Conservation (phyloP, 2,888 invertebrate genomes). For the Xanthia togata region DNA sequence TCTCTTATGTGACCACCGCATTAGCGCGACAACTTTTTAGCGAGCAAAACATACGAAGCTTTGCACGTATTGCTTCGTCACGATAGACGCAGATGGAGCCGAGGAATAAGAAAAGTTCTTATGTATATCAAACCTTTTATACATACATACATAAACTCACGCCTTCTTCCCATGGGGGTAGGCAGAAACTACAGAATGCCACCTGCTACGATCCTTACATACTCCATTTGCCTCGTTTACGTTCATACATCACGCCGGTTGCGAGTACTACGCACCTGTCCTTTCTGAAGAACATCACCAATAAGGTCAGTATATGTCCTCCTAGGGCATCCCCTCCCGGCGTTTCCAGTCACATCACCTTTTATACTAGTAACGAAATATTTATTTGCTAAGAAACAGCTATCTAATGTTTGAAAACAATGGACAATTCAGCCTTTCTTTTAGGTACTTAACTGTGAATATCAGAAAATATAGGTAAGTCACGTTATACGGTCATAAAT, state of each 20-base stretch:
- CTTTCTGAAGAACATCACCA: not conserved
- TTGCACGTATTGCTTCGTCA: too few species aligned
- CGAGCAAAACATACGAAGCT: too few species aligned
- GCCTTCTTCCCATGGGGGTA: too few species aligned
- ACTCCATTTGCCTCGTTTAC: too few species aligned
- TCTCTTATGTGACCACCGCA: too few species aligned
- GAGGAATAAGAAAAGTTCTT: not conserved
- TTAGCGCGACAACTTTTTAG: too few species aligned
- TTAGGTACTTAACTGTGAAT: constrained; percentile 55
- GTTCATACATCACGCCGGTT: not conserved
- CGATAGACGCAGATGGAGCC: too few species aligned
- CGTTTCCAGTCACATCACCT: not conserved
- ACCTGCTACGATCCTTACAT: too few species aligned
- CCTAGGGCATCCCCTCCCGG: not conserved
- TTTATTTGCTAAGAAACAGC: constrained; percentile 9
- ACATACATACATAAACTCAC: too few species aligned
- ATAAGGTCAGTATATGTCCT: not conserved
- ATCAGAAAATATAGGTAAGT: constrained; percentile 66
- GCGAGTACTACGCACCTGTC: not conserved
- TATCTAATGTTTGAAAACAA: constrained; percentile 34
- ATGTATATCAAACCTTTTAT: not conserved
- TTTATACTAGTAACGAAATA: not conserved
- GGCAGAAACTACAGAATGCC: too few species aligned
- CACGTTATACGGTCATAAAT: constrained; percentile 70
- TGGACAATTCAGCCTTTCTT: constrained; percentile 28